A percentile compares a stretch with the other conserved stretches of the same genome.
These are phyloP conservation scores for Paraescarpia echinospica DNA, from an alignment of 1,140 invertebrate genomes.

Conservation along the genomic window DNA sequence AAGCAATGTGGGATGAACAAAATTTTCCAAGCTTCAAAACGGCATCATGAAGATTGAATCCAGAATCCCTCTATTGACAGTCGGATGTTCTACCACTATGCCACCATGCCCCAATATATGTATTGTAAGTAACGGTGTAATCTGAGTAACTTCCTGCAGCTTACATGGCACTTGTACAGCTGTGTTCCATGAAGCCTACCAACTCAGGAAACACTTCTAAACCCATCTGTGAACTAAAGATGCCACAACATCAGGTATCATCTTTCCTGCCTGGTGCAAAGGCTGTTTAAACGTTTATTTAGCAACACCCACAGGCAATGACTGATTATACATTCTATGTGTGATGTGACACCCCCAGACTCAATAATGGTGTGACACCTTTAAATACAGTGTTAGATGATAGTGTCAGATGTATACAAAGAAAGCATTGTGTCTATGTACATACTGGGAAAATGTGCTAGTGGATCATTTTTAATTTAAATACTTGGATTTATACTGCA, in stretches of 20 bases:
- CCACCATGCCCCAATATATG: too few species aligned
- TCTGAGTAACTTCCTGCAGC: neutral
- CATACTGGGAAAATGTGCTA: neutral
- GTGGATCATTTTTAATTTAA: too few species aligned
- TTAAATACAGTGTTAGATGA: neutral
- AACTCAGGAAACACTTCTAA: neutral
- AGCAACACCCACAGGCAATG: neutral
- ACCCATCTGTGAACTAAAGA: neutral
- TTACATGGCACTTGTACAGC: neutral
- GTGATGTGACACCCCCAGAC: neutral
- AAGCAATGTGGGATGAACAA: too few species aligned
- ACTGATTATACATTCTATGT: neutral
- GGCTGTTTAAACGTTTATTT: neutral
- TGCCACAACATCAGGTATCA: neutral
- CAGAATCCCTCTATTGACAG: too few species aligned
- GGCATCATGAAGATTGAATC: too few species aligned
- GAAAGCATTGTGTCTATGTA: neutral
- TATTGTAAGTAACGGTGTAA: neutral
- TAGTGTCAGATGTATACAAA: neutral
- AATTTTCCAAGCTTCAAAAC: too few species aligned
- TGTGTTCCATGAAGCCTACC: neutral
- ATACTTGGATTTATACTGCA: too few species aligned
- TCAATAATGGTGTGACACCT: too few species aligned
- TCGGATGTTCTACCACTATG: too few species aligned
- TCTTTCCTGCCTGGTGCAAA: neutral